Evolutionary conservation across 2,113 vertebrate species (phyloP), one percentile per base, ranked within the genome.

Genomic region (Chaetura pelagica): DNA sequence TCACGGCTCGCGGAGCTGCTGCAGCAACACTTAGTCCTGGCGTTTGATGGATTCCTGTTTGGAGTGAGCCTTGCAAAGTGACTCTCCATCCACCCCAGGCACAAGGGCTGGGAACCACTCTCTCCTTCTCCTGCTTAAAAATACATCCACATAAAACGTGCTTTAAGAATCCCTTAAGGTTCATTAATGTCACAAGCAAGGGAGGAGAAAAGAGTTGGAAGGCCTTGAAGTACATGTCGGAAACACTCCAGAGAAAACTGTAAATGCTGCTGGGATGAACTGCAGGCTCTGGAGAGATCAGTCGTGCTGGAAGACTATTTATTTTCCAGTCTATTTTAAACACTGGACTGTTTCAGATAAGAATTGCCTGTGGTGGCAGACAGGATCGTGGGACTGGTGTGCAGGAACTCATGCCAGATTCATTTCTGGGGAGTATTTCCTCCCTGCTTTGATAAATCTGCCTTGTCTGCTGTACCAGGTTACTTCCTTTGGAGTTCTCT

Each of bases 271-370:
- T 78, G 88, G 97, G 97, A 98, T 97, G 96, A 97, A 97, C 96
- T 97, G 96, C 97, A 97, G 97, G 88, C 97, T 95, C 96, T 94
- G 92, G 92, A 94, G 96, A n/a, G 96, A 97, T 97, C 97, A 96
- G 96, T 95, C 44, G 72, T 24, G n/a, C 91, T 97, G 91, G 91
- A 97, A 97, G 91, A 96, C 93, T 97, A 97, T 97, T 97, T 98
- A 97, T 97, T 97, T 97, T 97, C 93, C 95, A 97, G 97, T 97
- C 97, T 98, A 98, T 98, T 97, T 97, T 97, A 97, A 97, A 98
- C 97, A 96, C 95, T 95, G 97, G 97, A 96, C 97, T 97, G 97
- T 96, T 96, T 95, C 96, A 98, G 98, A 98, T 98, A 98, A 98
- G 97, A 95, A 90, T 83, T 97, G 97, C 96, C 96, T 98, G 96